Conservation (phyloP, 92 coral and sea anemone genomes). For the Epizoanthus fatuus region DNA sequence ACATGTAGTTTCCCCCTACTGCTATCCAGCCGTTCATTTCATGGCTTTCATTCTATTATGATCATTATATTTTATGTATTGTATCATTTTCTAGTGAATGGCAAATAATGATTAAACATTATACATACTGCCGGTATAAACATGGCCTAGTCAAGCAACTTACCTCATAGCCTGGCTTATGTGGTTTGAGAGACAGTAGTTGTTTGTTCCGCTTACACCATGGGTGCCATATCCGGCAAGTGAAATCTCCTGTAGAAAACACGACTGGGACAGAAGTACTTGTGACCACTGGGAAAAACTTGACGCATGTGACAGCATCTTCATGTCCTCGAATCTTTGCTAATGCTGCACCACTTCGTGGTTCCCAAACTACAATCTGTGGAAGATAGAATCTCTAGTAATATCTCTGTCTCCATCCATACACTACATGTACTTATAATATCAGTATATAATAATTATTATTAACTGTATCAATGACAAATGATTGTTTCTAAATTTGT, state of each 20-base stretch:
- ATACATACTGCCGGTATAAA: too few relatives aligned
- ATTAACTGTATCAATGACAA: too few relatives aligned
- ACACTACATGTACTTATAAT: too few relatives aligned
- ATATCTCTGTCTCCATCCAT: too few relatives aligned
- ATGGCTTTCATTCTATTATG: too few relatives aligned
- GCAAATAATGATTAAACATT: too few relatives aligned
- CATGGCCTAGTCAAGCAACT: background rate
- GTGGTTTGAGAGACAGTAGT: constrained; percentile 83
- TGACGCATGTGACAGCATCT: constrained; percentile 78
- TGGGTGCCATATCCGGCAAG: constrained; percentile 96
- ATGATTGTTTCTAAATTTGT: too few relatives aligned
- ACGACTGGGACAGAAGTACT: constrained; percentile 87
- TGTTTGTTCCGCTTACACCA: constrained; percentile 88
- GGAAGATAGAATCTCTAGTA: background rate
- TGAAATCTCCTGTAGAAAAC: constrained; percentile 88
- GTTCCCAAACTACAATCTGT: constrained; percentile 95
- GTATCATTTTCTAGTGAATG: too few relatives aligned
- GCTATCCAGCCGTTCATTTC: too few relatives aligned
- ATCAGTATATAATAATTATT: too few relatives aligned
- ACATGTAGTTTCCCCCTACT: too few relatives aligned
- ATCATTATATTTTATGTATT: too few relatives aligned
- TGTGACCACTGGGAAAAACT: constrained; percentile 87
- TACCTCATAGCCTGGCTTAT: constrained; percentile 87
- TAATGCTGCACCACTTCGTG: constrained; percentile 92
- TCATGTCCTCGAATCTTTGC: constrained; percentile 89